Base-by-base conservation (phyloP, 2,113 vertebrate genomes). In the Oreotragus oreotragus region DNA sequence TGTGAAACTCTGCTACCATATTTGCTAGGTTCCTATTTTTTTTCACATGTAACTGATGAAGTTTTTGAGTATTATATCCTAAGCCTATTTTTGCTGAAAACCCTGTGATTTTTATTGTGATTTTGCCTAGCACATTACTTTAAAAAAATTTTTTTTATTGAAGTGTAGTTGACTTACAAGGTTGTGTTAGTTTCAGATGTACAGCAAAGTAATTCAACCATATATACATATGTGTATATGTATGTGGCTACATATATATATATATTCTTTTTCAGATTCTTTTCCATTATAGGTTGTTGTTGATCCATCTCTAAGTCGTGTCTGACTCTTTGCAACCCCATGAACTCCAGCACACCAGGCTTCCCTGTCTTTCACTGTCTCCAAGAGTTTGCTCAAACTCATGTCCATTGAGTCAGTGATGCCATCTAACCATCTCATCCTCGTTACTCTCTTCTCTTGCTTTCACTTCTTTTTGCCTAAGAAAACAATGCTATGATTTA, bases 121-220 rank as follows among this genome's bases (percentile, higher is more conserved):
- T 53, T 87, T 91, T 83, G n/a, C 76, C 58, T 73, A 88, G n/a
- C 21, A 66, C 28, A 23, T 33, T 45, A 83, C 70, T 89, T 95
- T 5, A 0, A 5, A 81, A n/a, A 16, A 2, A 1, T 0, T 55
- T 55, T 45, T 45, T 45, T 83, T 25, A 36, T 55, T 55, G 21
- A 14, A 55, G 80, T 36, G 51, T 83, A 83, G 6, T 83, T 55
- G 21, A 55, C 23, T 36, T 83, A 55, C 80, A 83, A 36, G 51
- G 21, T 83, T 36, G 51, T 83, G 80, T 83, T 83, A 25, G 19
- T 83, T 83, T 83, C 51, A 55, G 11, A 8, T 55, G 4, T 25
- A 27, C 80, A 36, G 51, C 80, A 83, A 83, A 25, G 21, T 55
- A 25, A 83, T 55, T 83, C 19, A 53, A 53, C 36, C 28, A 51